Conservation (phyloP, 2,888 invertebrate species). For the Aphidoletes aphidimyza region DNA sequence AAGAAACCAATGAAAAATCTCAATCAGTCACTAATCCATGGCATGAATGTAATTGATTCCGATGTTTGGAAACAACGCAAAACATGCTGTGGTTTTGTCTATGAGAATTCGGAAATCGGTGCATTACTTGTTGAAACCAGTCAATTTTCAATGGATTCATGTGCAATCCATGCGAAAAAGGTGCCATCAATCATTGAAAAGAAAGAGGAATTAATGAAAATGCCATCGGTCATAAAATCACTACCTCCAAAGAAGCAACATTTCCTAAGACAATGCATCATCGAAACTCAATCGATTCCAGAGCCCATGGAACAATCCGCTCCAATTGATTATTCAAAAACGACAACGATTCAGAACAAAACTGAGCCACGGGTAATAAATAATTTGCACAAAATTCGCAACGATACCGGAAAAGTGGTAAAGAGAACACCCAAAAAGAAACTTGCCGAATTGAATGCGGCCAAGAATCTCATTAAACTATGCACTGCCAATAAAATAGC, state of each 20-base stretch:
- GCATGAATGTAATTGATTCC: conserved; percentile 62
- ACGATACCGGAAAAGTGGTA: conserved; percentile 61
- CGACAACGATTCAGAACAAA: conserved; percentile 57
- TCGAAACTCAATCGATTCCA: not conserved
- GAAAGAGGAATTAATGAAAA: not conserved
- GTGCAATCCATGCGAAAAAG: not conserved
- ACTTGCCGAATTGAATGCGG: conserved; percentile 59
- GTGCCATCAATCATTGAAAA: conserved; percentile 5
- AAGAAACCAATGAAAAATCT: conserved; percentile 62
- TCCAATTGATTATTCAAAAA: conserved; percentile 20
- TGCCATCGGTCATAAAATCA: not conserved
- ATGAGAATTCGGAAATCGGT: conserved; percentile 60
- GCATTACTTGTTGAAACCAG: conserved; percentile 63
- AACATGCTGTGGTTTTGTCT: conserved; percentile 64
- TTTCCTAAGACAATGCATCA: not conserved
- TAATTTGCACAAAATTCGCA: conserved; percentile 61
- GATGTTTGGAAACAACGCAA: conserved; percentile 62
- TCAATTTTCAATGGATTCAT: not conserved
- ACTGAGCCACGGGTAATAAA: not conserved
- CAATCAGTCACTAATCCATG: conserved; percentile 59
- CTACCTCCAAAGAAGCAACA: conserved; percentile 16
- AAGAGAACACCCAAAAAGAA: conserved; percentile 60
- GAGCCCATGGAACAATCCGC: conserved; percentile 25
- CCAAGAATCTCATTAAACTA: conserved; percentile 58
- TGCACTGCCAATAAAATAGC: conserved; percentile 53